phyloP scores from a whole-genome alignment of 2,888 invertebrate genomes.

The Pheosia tremula region DNA sequence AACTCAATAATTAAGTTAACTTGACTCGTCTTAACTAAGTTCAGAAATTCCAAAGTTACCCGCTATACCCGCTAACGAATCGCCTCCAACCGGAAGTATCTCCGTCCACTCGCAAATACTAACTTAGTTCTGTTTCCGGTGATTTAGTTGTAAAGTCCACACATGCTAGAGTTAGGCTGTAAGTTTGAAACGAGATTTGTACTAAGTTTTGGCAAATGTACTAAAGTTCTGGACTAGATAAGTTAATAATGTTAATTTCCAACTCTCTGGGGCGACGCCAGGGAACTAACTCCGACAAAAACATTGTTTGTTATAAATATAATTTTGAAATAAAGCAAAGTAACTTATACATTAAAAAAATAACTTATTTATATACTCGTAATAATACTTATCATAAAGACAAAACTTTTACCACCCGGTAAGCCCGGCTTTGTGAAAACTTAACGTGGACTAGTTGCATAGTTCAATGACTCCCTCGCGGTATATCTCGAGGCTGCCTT shows the following conservation, averaged over 20 bases:
- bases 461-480: no score
- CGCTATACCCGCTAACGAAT: conserved; percentile 5
- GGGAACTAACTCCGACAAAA: no score
- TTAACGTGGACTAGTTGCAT: no score
- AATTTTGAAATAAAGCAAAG: no score
- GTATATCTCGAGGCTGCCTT: no score
- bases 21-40: background rate
- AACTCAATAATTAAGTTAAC: background rate
- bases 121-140: background rate
- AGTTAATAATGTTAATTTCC: background rate
- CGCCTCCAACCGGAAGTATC: conserved; percentile 5
- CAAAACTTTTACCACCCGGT: no score
- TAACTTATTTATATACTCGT: no score
- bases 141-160: conserved; percentile 4
- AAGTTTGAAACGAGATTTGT: background rate
- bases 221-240: background rate
- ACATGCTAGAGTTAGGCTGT: background rate
- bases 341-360: no score
- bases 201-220: background rate
- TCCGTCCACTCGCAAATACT: conserved; percentile 1
- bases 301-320: no score
- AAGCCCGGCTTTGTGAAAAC: no score
- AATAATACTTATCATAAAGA: no score
- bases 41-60: background rate
- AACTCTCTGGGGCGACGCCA: no score